Evolutionary conservation across 2,888 invertebrate genomes (phyloP), one percentile per base, ranked within the genome.

Genomic region (Melieria crassipennis): DNA sequence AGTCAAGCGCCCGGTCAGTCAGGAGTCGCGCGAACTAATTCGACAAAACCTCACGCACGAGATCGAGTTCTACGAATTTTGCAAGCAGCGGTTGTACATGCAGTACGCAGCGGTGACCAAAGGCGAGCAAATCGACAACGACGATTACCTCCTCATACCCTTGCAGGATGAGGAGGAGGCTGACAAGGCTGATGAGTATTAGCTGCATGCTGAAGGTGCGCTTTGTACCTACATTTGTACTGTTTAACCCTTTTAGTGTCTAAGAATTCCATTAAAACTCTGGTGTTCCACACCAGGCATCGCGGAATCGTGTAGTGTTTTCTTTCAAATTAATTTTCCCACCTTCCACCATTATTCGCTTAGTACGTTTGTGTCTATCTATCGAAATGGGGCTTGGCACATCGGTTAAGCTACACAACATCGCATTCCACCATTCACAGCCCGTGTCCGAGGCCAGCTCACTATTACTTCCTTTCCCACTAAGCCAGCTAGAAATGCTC

Each of bases 41-140:
- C 89, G 94, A 76, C 90, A 89, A 70, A 96, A 96, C 86, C 93
- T 96, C 82, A 95, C 95, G 0, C 89, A 92, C 67, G 96, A 96
- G 87, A 94, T 96, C 5, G 96, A 96, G 81, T 95, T 96, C 86
- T 96, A 96, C 84, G 93, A 96, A 82, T 96, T 96, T 85, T 95
- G 95, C 84, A 92, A 91, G 78, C 95, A 96, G 82, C 89, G 96
- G 77, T 88, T 96, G 9, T 92, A 95, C 82, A 89, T 91, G 81
- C 96, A 96, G 80, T 89, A 93, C 70, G 88, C 91, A 56, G 94
- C 95, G 0, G 87, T 94, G 1, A 89, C 90, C 63, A 69, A 77
- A n/a, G 81, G 79, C 46, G 72, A 76, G 7, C 65, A 73, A 6
- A 71, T 81, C 4, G 82, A 78, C 7, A 79, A 82, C 5, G 83